These are phyloP conservation scores for Sylvicola cinctus DNA, from an alignment of 2,888 invertebrate genomes.

Conservation along the genomic window DNA sequence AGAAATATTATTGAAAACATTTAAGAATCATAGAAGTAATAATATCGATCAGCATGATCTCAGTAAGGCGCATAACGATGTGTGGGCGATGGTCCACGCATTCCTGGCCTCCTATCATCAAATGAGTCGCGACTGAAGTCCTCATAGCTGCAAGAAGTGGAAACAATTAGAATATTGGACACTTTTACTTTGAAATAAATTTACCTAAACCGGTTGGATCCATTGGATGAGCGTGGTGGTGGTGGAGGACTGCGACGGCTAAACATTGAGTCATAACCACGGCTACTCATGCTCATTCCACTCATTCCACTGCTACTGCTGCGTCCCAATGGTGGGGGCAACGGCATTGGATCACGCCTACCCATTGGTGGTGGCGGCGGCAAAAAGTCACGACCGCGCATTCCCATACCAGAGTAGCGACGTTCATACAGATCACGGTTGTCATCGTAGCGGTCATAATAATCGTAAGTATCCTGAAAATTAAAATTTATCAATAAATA, in stretches of 20 bases:
- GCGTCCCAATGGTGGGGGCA: slow-evolving; percentile 40
- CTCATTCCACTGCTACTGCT: slow-evolving; percentile 33
- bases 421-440: slow-evolving; percentile 63
- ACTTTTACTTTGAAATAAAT: slow-evolving; percentile 4
- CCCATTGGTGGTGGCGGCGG: slow-evolving; percentile 42
- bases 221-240: slow-evolving; percentile 28
- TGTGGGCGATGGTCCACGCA: slow-evolving; percentile 66
- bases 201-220: slow-evolving; percentile 24
- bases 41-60: slow-evolving; percentile 7
- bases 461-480: slow-evolving; percentile 30
- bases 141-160: slow-evolving; percentile 43
- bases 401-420: slow-evolving; percentile 38
- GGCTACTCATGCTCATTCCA: slow-evolving; percentile 34
- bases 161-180: slow-evolving; percentile 9
- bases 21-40: too few relatives aligned
- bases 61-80: slow-evolving; percentile 73
- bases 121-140: slow-evolving; percentile 76
- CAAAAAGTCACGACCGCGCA: slow-evolving; percentile 12
- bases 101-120: slow-evolving; percentile 49
- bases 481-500: not conserved
- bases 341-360: slow-evolving; percentile 57
- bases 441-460: slow-evolving; percentile 67
- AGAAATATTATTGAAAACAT: too few relatives aligned
- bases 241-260: slow-evolving; percentile 67
- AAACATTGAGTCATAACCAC: slow-evolving; percentile 58